A percentile compares a stretch with the other conserved stretches of the same genome.
These are phyloP conservation scores for Spodoptera littoralis DNA, from an alignment of 2,888 invertebrate species.

Conservation along the genomic window DNA sequence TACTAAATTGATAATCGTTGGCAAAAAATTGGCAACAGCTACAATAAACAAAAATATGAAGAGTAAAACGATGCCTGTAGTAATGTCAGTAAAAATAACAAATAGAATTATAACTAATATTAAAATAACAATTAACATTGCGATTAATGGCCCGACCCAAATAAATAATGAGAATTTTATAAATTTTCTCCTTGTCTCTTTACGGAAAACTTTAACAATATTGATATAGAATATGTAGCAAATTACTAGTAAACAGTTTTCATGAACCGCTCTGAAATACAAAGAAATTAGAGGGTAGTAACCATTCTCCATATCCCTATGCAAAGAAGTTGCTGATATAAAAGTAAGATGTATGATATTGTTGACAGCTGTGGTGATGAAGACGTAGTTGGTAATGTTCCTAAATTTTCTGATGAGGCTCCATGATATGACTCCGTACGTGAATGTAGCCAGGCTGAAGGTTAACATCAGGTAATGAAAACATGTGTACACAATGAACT, in stretches of 20 bases:
- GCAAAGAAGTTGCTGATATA: neutral
- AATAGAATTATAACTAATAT: slow-evolving; percentile 12
- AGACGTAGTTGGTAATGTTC: slow-evolving; percentile 33
- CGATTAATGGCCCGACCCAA: slow-evolving; percentile 22
- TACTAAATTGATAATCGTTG: slow-evolving; percentile 9
- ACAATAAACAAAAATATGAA: neutral
- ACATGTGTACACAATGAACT: no score
- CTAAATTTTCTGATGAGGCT: slow-evolving; percentile 23
- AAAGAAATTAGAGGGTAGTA: neutral
- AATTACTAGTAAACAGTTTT: slow-evolving; percentile 28
- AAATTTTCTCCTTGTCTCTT: slow-evolving; percentile 9
- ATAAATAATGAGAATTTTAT: slow-evolving; percentile 21
- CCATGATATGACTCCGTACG: slow-evolving; percentile 39
- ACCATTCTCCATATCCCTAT: no score
- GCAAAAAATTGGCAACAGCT: slow-evolving; percentile 1
- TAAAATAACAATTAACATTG: neutral
- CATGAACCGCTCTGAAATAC: slow-evolving; percentile 2
- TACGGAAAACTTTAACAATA: slow-evolving; percentile 27
- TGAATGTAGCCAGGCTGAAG: slow-evolving; percentile 14
- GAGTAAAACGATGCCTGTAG: neutral
- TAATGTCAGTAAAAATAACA: neutral
- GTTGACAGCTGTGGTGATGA: slow-evolving; percentile 24
- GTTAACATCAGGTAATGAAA: neutral
- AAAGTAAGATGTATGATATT: slow-evolving; percentile 18
- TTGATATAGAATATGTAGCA: slow-evolving; percentile 25